Evolutionary conservation across 2,113 vertebrate species (phyloP).

Genomic region (Oryzias melastigma): DNA sequence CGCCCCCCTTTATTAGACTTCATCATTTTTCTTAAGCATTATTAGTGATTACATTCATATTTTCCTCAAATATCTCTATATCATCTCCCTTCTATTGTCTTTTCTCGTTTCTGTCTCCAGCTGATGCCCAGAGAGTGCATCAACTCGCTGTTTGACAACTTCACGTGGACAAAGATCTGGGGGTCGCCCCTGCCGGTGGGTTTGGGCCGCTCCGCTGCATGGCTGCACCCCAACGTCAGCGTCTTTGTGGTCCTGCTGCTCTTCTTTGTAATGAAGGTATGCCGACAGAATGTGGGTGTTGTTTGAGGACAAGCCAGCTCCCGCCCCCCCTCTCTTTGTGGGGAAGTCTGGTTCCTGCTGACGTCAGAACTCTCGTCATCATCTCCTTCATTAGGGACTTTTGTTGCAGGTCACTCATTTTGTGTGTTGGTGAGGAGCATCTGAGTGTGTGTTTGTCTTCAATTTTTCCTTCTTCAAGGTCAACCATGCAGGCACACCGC

Average conservation of each 20-base stretch:
- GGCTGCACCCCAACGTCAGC: conserved; percentile 88
- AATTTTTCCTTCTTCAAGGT: conserved; percentile 38
- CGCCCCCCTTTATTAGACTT: background rate
- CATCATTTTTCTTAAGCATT: too few species aligned
- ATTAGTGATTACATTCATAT: too few species aligned
- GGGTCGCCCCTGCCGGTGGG: conserved; percentile 65
- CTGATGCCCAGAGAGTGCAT: conserved; percentile 95
- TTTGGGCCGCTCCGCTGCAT: conserved; percentile 86
- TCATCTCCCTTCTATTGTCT: background rate
- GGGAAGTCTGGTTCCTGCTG: conserved; percentile 10
- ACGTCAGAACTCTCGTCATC: conserved; percentile 49
- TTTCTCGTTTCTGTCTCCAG: conserved; percentile 56
- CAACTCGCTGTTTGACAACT: conserved; percentile 92
- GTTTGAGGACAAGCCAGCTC: too few species aligned
- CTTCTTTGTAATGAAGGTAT: conserved; percentile 94
- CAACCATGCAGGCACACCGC: conserved; percentile 26
- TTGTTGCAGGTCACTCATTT: conserved; percentile 43
- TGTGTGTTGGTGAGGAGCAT: conserved; percentile 28
- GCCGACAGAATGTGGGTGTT: background rate
- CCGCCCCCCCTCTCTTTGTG: too few species aligned
- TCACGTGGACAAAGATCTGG: conserved; percentile 87
- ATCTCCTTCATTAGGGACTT: conserved; percentile 28
- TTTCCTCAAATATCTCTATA: too few species aligned
- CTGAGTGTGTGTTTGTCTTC: conserved; percentile 21
- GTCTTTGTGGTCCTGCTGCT: conserved; percentile 87